A percentile compares a stretch with the other conserved stretches of the same genome.
Evolutionary conservation across 2,113 vertebrate genomes (phyloP).

Genomic region (Chaetodon trifascialis): DNA sequence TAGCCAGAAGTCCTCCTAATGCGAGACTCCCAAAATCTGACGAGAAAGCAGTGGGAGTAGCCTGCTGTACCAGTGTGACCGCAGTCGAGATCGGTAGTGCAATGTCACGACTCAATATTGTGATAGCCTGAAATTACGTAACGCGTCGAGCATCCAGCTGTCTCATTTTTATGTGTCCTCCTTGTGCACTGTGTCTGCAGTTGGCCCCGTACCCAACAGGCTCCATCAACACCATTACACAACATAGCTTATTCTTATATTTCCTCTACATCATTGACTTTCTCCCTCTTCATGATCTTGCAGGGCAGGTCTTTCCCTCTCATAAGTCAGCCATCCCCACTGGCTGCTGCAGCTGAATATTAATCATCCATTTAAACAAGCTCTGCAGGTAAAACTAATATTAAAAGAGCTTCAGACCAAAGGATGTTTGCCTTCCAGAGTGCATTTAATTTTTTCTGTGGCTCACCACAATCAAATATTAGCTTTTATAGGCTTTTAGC

Average conservation of each 20-base stretch:
- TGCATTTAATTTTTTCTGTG: neutral
- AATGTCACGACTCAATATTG: slow-evolving; percentile 64
- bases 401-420: neutral
- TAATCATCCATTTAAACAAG: neutral
- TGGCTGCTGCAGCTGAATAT: neutral
- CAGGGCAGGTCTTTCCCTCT: neutral
- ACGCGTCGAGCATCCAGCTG: slow-evolving; percentile 49
- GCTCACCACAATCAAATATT: neutral
- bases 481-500: too few species aligned
- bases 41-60: slow-evolving; percentile 9
- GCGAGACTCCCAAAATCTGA: neutral
- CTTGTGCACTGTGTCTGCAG: neutral
- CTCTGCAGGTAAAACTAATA: neutral
- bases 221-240: neutral
- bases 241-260: neutral
- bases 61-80: slow-evolving; percentile 12
- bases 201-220: neutral
- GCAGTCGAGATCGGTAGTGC: slow-evolving; percentile 34
- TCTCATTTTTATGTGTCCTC: slow-evolving; percentile 45
- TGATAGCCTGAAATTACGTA: slow-evolving; percentile 39
- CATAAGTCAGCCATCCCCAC: neutral
- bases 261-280: neutral
- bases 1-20: slow-evolving; percentile 6
- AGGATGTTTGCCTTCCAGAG: neutral
- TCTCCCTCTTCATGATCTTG: neutral